A percentile compares a stretch with the other conserved stretches of the same genome.
Evolutionary conservation across 1,140 invertebrate species (phyloP).

Genomic region (Drosophila grimshawi): DNA sequence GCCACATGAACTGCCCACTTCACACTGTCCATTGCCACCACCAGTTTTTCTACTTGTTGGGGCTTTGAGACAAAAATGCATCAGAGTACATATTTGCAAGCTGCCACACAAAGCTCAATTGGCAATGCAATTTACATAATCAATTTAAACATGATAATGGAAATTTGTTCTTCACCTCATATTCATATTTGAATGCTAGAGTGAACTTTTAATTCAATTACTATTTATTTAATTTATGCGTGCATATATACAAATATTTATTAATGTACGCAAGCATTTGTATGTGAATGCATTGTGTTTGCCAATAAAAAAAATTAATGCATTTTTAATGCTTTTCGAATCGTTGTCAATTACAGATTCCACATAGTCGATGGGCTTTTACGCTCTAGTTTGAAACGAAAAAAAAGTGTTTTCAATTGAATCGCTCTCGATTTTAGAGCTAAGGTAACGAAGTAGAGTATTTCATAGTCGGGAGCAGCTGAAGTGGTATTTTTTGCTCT

Average conservation of each 20-base stretch:
- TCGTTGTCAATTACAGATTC: conserved; percentile 3
- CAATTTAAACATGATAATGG: not conserved
- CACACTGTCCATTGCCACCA: no score
- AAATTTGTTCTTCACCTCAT: not conserved
- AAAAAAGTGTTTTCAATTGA: no score
- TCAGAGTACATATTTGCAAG: not conserved
- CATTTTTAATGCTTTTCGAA: conserved; percentile 2
- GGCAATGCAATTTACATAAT: not conserved
- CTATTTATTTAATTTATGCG: not conserved
- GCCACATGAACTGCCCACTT: no score
- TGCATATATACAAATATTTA: not conserved
- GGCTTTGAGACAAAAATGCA: no score
- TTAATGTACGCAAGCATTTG: not conserved
- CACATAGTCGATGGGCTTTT: not conserved
- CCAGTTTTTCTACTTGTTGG: no score
- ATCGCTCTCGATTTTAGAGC: no score
- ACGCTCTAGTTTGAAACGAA: no score
- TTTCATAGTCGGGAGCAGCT: no score
- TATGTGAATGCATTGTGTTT: not conserved
- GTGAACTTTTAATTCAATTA: not conserved
- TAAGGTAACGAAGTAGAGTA: no score
- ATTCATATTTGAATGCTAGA: not conserved
- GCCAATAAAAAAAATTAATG: conserved; percentile 1
- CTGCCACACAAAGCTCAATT: not conserved
- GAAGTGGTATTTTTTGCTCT: not conserved